phyloP scores from a whole-genome alignment of 2,797 vertebrate genomes.

The Danio kyathit region DNA sequence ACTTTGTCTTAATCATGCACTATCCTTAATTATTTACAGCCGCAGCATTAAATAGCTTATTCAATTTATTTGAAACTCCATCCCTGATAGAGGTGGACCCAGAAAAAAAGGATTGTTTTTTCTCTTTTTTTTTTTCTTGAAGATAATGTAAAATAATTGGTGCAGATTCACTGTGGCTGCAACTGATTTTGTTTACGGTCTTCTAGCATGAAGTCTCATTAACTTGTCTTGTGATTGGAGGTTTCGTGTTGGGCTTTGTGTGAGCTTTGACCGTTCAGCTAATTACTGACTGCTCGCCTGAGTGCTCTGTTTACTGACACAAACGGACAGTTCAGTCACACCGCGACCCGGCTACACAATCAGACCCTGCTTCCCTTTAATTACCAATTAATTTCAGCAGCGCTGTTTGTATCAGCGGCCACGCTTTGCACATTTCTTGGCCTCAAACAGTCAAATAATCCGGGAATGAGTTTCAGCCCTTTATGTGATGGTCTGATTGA shows the following conservation, averaged over 20 bases:
- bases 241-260: constrained; percentile 64
- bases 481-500: not conserved
- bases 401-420: constrained; percentile 66
- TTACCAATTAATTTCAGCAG: constrained; percentile 68
- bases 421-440: constrained; percentile 35
- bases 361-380: constrained; percentile 66
- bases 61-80: not conserved
- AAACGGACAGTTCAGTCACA: constrained; percentile 65
- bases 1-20: not conserved
- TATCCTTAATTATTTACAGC: not conserved
- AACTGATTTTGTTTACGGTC: constrained; percentile 49
- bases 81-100: not conserved
- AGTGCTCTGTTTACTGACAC: constrained; percentile 68
- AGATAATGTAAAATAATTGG: constrained; percentile 28
- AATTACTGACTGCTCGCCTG: constrained; percentile 68
- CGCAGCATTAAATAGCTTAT: not conserved
- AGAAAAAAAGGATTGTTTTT: not conserved
- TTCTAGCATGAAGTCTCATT: constrained; percentile 51
- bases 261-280: constrained; percentile 69
- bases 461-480: constrained; percentile 5
- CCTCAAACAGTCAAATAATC: constrained; percentile 42
- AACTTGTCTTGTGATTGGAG: constrained; percentile 65
- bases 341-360: constrained; percentile 65
- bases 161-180: constrained; percentile 26
- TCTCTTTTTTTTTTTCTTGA: not conserved